Evolutionary conservation across 2,888 invertebrate species (phyloP), one percentile per base, ranked within the genome.

Genomic region (Dysmachus trigonus): DNA sequence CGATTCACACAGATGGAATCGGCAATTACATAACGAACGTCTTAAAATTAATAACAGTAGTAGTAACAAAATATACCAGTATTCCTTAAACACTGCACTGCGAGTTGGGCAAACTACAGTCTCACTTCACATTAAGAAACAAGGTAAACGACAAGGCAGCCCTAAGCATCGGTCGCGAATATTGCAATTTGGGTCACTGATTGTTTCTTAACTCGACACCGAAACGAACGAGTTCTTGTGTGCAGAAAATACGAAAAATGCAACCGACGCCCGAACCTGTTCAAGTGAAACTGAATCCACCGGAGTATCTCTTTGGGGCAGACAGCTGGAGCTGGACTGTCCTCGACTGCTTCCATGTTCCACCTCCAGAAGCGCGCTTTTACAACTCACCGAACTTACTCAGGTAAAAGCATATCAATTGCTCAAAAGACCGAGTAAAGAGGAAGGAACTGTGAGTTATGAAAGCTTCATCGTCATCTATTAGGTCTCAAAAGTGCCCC

Each of bases 351-450:
- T 81, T 81, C 53, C 81, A 81, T 47, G 53, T 53, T 81, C 81
- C 81, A 81, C 81, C 81, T 62, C 81, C 81, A 62, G 53, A 47
- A 77, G 27, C 10, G 27, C 62, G 53, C 81, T 81, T 53, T 81
- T 53, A 53, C 81, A 62, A 62, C 31, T 81, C 81, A 77, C 30
- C 47, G 41, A 47, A 77, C 47, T 77, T 77, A 6, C 30, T 77
- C 77, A 31, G 31, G 81, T 62, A 81, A 81, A 81, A 81, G 81
- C 81, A 81, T 81, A 81, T 62, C 81, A 81, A 62, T 81, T 81
- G 81, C 81, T 81, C 31, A 30, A 81, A 81, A 81, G 81, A 47
- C 77, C 47, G 77, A 30, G 77, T 77, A 77, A 77, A 77, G 38
- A 62, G 27, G 77, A 81, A 53, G 81, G 81, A 81, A 81, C 33